Conservation (phyloP, 2,113 vertebrate genomes). For the Physeter macrocephalus region DNA sequence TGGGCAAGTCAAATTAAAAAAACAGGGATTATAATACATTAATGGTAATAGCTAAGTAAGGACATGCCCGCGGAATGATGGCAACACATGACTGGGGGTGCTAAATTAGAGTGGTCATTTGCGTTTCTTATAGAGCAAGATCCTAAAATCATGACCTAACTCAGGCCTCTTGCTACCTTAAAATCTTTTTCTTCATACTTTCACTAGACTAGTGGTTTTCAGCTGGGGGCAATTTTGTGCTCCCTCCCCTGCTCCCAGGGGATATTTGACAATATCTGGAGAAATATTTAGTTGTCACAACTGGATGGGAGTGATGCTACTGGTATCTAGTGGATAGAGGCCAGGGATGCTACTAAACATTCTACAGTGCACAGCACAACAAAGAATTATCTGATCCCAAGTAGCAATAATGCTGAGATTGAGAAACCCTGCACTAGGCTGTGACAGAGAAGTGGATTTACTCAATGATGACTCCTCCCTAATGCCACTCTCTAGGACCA, state of each 20-base stretch:
- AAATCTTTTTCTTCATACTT: neutral
- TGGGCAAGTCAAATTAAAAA: conserved; percentile 3
- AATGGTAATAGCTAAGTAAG: neutral
- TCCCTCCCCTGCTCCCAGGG: no score
- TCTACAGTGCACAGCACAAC: neutral
- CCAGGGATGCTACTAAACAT: neutral
- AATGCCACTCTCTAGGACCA: neutral
- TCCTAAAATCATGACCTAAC: neutral
- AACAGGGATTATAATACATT: neutral
- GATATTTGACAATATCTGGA: neutral
- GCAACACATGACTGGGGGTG: neutral
- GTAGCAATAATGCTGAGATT: neutral
- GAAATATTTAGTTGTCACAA: neutral
- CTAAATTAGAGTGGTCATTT: neutral
- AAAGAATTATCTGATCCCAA: neutral
- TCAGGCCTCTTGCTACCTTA: neutral
- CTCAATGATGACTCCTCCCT: neutral
- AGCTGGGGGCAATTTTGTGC: neutral
- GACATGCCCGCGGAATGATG: neutral
- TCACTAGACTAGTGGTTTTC: neutral
- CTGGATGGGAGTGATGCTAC: neutral
- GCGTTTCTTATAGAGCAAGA: neutral
- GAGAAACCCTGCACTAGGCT: neutral
- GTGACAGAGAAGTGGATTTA: neutral
- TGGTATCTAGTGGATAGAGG: neutral